phyloP scores from a whole-genome alignment of 2,888 invertebrate genomes.

The Caenorhabditis uteleia region DNA sequence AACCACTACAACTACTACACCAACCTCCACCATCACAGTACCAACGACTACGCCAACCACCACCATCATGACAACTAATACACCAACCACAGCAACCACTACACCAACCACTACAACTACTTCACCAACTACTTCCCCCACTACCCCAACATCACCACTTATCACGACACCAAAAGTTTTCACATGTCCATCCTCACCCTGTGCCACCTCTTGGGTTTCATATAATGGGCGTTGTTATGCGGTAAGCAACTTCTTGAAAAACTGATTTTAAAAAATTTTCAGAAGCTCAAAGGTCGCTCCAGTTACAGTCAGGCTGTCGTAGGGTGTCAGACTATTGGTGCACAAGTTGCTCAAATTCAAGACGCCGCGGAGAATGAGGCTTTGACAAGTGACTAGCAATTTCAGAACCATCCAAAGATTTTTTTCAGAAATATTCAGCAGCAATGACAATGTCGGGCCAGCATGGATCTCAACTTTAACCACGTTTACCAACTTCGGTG shows the following conservation, averaged over 20 bases:
- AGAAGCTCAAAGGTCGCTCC: slow-evolving; percentile 11
- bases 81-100: slow-evolving; percentile 3
- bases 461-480: no score
- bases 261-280: slow-evolving; percentile 1
- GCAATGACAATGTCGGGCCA: no score
- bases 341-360: slow-evolving; percentile 1
- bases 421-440: no score
- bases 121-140: slow-evolving; percentile 7
- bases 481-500: no score
- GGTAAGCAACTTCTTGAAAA: not conserved
- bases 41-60: slow-evolving; percentile 3
- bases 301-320: not conserved
- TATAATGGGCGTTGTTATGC: slow-evolving; percentile 7
- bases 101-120: slow-evolving; percentile 6
- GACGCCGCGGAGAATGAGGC: slow-evolving; percentile 5
- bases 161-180: slow-evolving; percentile 3
- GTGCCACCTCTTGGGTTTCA: slow-evolving; percentile 10
- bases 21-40: slow-evolving; percentile 3
- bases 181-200: slow-evolving; percentile 3
- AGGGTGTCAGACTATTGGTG: slow-evolving; percentile 8
- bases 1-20: no score
- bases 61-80: slow-evolving; percentile 1
- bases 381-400: slow-evolving; percentile 16
- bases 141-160: slow-evolving; percentile 5
- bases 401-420: not conserved